Conservation (phyloP, 2,888 invertebrate species). For the Ophonus ardosiacus region DNA sequence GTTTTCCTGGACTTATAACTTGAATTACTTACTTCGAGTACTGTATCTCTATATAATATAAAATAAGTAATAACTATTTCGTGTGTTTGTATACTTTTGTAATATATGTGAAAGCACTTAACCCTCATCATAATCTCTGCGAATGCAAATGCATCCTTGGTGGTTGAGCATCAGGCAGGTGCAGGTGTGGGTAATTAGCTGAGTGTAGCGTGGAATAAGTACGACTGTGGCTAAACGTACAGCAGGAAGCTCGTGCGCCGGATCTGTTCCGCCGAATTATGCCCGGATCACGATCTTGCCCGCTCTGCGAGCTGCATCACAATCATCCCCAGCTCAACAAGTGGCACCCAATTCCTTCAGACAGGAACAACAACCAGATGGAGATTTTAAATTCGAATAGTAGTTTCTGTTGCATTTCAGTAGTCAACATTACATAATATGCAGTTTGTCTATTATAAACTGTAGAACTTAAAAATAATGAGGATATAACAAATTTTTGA, state of each 20-base stretch:
- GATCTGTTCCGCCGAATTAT: slow-evolving; percentile 67
- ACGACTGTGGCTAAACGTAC: neutral
- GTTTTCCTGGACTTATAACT: too few relatives aligned
- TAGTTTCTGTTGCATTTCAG: too few relatives aligned
- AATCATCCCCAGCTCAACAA: slow-evolving; percentile 42
- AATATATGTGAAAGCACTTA: neutral
- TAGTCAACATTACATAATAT: too few relatives aligned
- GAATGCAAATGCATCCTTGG: neutral
- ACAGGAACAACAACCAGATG: too few relatives aligned
- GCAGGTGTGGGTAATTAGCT: neutral
- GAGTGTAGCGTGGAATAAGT: neutral
- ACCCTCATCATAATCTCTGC: neutral
- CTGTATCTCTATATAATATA: too few relatives aligned
- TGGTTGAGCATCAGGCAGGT: neutral
- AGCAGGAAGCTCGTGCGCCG: slow-evolving; percentile 64
- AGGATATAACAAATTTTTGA: too few relatives aligned
- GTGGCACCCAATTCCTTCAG: neutral
- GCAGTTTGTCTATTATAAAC: too few relatives aligned
- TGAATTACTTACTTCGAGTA: too few relatives aligned
- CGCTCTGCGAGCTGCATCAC: slow-evolving; percentile 61
- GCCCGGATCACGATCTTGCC: slow-evolving; percentile 59
- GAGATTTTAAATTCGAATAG: too few relatives aligned
- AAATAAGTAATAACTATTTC: too few relatives aligned
- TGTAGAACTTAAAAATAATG: too few relatives aligned
- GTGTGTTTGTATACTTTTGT: too few relatives aligned